Conservation (phyloP, 2,113 vertebrate species). For the Spheniscus mendiculus region DNA sequence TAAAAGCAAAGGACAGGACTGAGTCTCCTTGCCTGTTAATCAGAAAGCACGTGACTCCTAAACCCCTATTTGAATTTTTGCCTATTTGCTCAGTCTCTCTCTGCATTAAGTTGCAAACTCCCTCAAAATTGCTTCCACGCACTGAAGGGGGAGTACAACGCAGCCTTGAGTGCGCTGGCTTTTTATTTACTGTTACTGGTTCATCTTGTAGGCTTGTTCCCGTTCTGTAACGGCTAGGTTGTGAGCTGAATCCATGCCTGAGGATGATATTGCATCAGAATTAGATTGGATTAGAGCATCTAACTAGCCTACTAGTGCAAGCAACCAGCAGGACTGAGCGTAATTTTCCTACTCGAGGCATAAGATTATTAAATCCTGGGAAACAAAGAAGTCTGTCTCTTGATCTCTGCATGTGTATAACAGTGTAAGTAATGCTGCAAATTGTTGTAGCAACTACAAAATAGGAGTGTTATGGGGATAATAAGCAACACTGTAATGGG, state of each 20-base stretch:
- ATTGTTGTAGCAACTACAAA: conserved; percentile 40
- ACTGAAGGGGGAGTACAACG: background rate
- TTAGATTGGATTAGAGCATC: background rate
- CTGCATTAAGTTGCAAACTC: background rate
- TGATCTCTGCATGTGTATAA: background rate
- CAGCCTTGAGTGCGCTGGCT: background rate
- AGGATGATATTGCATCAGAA: background rate
- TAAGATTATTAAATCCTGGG: background rate
- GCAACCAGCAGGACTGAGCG: background rate
- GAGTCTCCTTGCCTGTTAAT: background rate
- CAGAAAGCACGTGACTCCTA: accelerated
- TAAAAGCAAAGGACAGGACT: background rate
- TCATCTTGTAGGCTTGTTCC: background rate
- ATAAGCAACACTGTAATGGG: background rate
- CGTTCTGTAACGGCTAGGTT: background rate
- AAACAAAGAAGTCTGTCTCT: background rate
- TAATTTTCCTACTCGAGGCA: background rate
- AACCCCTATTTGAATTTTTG: background rate
- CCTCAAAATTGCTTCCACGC: background rate
- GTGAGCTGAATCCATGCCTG: background rate
- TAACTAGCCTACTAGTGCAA: background rate
- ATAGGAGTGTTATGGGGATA: background rate
- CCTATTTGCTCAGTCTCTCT: background rate
- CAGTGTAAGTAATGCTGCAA: background rate
- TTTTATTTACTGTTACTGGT: background rate